These are phyloP conservation scores for Dysdera silvatica DNA, from an alignment of 1,140 invertebrate genomes.

Conservation along the genomic window DNA sequence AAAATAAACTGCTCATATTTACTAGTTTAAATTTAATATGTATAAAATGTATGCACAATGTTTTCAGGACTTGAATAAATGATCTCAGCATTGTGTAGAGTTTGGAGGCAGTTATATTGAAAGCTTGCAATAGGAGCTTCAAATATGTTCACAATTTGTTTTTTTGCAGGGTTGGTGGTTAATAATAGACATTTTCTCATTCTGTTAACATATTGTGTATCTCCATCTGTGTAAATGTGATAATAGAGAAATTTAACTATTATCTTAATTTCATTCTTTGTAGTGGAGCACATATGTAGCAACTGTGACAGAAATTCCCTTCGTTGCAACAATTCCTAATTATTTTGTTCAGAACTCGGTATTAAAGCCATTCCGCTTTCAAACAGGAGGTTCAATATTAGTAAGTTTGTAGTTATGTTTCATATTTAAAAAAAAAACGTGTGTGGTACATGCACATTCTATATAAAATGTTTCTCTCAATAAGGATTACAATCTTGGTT, in stretches of 20 bases:
- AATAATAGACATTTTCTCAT: background rate
- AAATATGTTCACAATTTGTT: background rate
- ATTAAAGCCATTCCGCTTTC: slow-evolving; percentile 61
- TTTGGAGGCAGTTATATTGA: background rate
- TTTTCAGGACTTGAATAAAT: background rate
- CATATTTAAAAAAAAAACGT: no score
- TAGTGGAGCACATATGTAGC: slow-evolving; percentile 71
- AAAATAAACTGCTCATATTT: background rate
- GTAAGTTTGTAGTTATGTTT: slow-evolving; percentile 37
- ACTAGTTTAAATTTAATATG: background rate
- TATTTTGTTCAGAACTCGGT: slow-evolving; percentile 65
- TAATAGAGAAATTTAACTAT: background rate
- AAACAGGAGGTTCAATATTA: slow-evolving; percentile 72
- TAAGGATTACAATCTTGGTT: no score
- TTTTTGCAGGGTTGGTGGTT: background rate
- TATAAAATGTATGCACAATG: background rate
- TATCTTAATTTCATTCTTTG: slow-evolving; percentile 37
- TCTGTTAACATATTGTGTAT: background rate
- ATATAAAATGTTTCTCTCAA: no score
- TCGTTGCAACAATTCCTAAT: slow-evolving; percentile 66
- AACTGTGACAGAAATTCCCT: slow-evolving; percentile 65
- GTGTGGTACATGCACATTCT: no score
- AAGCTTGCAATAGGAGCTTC: background rate
- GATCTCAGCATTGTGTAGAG: background rate
- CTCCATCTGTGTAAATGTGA: background rate